A percentile compares a stretch with the other conserved stretches of the same genome.
Conservation (phyloP, 2,797 vertebrate genomes). For the Xiphophorus birchmanni region DNA sequence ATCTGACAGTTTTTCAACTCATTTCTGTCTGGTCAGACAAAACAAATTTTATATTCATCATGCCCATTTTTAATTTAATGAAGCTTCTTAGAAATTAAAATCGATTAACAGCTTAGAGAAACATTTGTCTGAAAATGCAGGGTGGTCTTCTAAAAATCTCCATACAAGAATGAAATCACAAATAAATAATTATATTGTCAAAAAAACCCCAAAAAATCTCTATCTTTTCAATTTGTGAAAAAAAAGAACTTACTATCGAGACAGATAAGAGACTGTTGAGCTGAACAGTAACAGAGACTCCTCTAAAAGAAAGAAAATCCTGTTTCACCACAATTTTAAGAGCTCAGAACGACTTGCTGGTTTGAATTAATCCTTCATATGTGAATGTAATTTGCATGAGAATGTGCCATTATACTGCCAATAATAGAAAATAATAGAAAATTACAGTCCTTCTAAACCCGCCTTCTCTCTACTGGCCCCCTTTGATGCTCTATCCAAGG, state of each 20-base stretch:
- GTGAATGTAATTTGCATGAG: conserved; percentile 73
- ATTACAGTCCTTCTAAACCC: conserved; percentile 43
- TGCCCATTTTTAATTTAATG: not conserved
- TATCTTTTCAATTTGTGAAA: conserved; percentile 10
- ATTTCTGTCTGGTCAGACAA: not conserved
- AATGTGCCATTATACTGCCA: conserved; percentile 74
- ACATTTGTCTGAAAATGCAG: not conserved
- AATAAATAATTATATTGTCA: not conserved
- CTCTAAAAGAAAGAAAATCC: conserved; percentile 5
- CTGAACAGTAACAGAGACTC: conserved; percentile 10
- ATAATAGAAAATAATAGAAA: conserved; percentile 76
- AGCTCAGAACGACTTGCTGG: not conserved
- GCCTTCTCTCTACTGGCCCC: conserved; percentile 27
- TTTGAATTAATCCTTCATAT: conserved; percentile 30
- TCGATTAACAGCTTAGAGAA: not conserved
- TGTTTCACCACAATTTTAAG: conserved; percentile 16
- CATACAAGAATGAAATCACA: not conserved
- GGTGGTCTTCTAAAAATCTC: not conserved
- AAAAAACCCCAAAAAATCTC: not conserved
- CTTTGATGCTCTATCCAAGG: conserved; percentile 72
- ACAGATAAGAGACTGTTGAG: not conserved
- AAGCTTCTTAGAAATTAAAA: conserved; percentile 2
- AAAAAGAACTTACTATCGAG: conserved; percentile 7
- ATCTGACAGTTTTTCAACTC: not conserved
- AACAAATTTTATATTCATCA: not conserved